phyloP scores from a whole-genome alignment of 2,888 invertebrate genomes.

The Balanococcus diminutus region DNA sequence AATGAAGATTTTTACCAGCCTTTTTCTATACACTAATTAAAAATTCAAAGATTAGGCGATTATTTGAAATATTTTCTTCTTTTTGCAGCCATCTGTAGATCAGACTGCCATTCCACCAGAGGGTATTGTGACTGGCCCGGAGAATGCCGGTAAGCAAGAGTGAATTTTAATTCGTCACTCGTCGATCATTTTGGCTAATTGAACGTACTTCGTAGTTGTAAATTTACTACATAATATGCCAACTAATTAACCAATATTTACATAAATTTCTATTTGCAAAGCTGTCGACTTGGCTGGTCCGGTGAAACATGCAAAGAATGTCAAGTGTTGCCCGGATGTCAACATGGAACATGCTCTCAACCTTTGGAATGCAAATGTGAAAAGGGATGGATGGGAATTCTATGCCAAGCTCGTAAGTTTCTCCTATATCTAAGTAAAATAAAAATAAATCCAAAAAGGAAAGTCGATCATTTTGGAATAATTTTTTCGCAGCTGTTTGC shows the following conservation, averaged over 20 bases:
- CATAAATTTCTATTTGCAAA: conserved; percentile 59
- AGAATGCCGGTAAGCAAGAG: conserved; percentile 76
- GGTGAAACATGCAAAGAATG: conserved; percentile 86
- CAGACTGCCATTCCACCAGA: conserved; percentile 81
- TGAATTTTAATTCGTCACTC: too few species aligned
- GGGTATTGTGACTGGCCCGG: conserved; percentile 87
- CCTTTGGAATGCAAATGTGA: conserved; percentile 89
- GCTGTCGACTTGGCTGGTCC: conserved; percentile 89
- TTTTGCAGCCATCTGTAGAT: conserved; percentile 79
- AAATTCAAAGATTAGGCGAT: not conserved
- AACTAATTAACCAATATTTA: not conserved
- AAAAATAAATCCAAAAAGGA: not conserved
- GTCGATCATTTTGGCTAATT: too few species aligned
- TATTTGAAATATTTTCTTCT: not conserved
- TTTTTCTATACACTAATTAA: not conserved
- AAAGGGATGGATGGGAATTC: conserved; percentile 87
- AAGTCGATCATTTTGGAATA: not conserved
- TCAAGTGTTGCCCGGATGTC: conserved; percentile 86
- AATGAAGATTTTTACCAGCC: not conserved
- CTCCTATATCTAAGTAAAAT: not conserved
- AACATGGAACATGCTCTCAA: conserved; percentile 86
- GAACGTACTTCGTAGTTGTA: too few species aligned
- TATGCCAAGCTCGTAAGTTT: conserved; percentile 83
- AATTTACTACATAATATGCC: not conserved
- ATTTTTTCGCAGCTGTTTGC: conserved; percentile 77